Base-by-base conservation (phyloP, 1,140 invertebrate genomes). In the Drosophila sucinea region DNA sequence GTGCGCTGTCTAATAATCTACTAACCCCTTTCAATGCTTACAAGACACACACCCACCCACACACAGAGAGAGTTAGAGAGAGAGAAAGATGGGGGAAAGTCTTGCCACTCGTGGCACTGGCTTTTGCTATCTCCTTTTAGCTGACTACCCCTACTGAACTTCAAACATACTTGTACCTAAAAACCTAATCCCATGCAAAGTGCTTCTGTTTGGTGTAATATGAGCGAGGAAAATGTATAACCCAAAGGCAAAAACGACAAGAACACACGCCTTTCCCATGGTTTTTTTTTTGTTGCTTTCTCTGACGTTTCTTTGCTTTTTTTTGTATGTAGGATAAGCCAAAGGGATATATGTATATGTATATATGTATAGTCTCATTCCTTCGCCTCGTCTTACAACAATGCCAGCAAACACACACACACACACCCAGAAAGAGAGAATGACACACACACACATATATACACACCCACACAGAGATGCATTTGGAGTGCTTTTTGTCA, bases 151-250 rank as follows among this genome's bases (percentile, higher is more conserved):
- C 56, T 35, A 58, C 32, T 25, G 32, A 58, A 38, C 56, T 58
- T 58, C 56, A 25, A 58, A 38, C 56, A 58, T 58, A 58, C 56
- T 58, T 58, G 56, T 58, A 58, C 56, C 56, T 58, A 58, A 58
- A 58, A 58, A 58, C 56, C 56, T 58, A 58, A 58, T 58, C 56
- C 56, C 56, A 58, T 58, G 56, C 56, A 58, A 58, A 58, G 56
- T 58, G 56, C 56, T 58, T 58, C 56, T 58, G 56, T 58, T 58
- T 58, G 56, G 56, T 58, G 56, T 58, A 58, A 58, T 58, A 58
- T 58, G 56, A 58, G 56, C 56, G 33, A 58, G 56, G 32, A 58
- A 58, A 58, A 58, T 58, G 56, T 58, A 58, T 58, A 58, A 58
- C 56, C 56, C 56, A 58, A 38, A 58, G 56, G 56, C 56, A 38